These are phyloP conservation scores for Oreonectes daqikongensis DNA, from an alignment of 2,797 vertebrate genomes.

Conservation along the genomic window DNA sequence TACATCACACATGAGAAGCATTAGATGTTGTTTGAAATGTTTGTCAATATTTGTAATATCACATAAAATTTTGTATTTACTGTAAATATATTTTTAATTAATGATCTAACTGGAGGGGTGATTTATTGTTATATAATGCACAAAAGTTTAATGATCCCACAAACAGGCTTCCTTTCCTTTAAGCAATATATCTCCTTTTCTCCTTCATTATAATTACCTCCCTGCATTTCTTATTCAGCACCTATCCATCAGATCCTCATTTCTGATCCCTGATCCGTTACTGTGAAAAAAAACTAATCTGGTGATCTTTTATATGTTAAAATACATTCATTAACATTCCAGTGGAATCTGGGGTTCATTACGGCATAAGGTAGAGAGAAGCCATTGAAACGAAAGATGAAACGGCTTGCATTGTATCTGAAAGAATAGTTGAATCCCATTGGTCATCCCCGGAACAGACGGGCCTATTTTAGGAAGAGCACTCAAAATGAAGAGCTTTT, in stretches of 20 bases:
- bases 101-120: no score
- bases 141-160: no score
- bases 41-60: no score
- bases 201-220: slow-evolving; percentile 64
- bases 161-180: background rate
- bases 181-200: background rate
- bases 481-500: slow-evolving; percentile 38
- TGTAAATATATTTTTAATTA: no score
- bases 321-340: slow-evolving; percentile 36
- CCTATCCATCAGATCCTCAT: slow-evolving; percentile 39
- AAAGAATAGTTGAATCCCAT: slow-evolving; percentile 54
- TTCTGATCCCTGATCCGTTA: slow-evolving; percentile 23
- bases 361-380: slow-evolving; percentile 24
- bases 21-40: no score
- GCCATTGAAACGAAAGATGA: slow-evolving; percentile 50
- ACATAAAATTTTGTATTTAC: no score
- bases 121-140: background rate
- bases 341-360: slow-evolving; percentile 13
- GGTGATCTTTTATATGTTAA: slow-evolving; percentile 39
- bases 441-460: slow-evolving; percentile 58
- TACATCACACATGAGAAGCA: no score
- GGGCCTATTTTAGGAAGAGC: slow-evolving; percentile 62
- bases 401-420: slow-evolving; percentile 42
- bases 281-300: slow-evolving; percentile 7
- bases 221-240: slow-evolving; percentile 67